Percentiles rank a stretch among this genome's conserved stretches.
Evolutionary conservation across 2,113 vertebrate genomes (phyloP).

Genomic region (Xiphorhynchus elegans): DNA sequence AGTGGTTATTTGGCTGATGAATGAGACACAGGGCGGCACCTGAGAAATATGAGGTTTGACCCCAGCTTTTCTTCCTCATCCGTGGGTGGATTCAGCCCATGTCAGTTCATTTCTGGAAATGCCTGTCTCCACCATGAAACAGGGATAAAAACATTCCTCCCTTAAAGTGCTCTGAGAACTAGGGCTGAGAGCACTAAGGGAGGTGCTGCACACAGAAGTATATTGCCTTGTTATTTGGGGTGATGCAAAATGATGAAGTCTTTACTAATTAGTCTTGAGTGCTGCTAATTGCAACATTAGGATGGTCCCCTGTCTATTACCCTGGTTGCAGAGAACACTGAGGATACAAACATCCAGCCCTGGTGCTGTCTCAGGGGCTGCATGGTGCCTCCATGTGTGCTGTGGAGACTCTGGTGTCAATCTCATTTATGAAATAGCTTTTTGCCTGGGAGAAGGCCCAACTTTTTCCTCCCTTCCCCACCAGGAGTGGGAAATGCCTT

Average conservation of each 20-base stretch:
- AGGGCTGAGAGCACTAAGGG: background rate
- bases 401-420: background rate
- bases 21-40: background rate
- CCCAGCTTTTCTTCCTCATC: background rate
- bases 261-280: background rate
- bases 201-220: background rate
- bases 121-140: background rate
- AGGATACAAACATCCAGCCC: background rate
- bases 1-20: background rate
- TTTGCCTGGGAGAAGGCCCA: background rate
- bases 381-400: fast-evolving
- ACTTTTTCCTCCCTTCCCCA: background rate
- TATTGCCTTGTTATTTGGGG: background rate
- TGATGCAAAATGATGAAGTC: background rate
- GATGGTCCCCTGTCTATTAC: background rate
- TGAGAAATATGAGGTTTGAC: background rate
- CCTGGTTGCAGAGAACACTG: background rate
- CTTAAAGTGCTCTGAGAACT: background rate
- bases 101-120: background rate
- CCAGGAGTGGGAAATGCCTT: background rate
- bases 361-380: background rate
- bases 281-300: background rate
- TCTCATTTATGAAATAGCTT: background rate
- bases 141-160: background rate
- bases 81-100: background rate